Evolutionary conservation across 2,113 vertebrate species (phyloP), one percentile per base, ranked within the genome.

Genomic region (Scalopus aquaticus): DNA sequence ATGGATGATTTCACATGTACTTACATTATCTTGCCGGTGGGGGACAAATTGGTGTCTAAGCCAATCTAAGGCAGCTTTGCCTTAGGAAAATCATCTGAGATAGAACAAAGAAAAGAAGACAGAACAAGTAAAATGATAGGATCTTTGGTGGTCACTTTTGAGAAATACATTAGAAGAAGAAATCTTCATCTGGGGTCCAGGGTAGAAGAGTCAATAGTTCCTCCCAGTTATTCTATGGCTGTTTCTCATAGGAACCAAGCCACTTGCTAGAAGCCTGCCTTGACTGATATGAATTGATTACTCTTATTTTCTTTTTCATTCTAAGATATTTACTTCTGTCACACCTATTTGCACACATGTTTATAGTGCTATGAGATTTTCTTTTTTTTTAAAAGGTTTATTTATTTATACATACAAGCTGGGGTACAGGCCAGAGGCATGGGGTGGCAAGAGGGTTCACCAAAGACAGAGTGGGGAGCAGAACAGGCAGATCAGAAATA

Each of bases 291-390:
- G 70, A 88, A 69, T 76, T 62, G 7, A 91, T 73, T 46, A 49
- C 30, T 72, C 62, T 90, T 89, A 92, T 64, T 65, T 77, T 54
- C 82, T 65, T 60, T 93, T 88, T 67, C 17, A 42, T 80, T 96
- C 62, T 39, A 51, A 83, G 44, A 5, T 67, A 62, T 35, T 88
- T 92, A 30, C 54, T 91, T 91, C 67, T 87, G 35, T 82, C 26
- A 70, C 2, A 12, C 46, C 72, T 64, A 83, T 22, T 74, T 78
- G 24, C 20, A n/a, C 60, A 83, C 80, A 19, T n/a, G 91, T 76
- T 44, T 93, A 37, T 72, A 37, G 37, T 54, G 44, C 17, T 72
- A 79, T 79, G 49, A 67, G 62, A 54, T 67, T 73, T 82, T 65
- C 88, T 86, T 86, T 60, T n/a, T n/a, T n/a, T n/a, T n/a, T n/a